Base-by-base conservation (phyloP, 2,113 vertebrate species). In the Nothobranchius kuhntae region DNA sequence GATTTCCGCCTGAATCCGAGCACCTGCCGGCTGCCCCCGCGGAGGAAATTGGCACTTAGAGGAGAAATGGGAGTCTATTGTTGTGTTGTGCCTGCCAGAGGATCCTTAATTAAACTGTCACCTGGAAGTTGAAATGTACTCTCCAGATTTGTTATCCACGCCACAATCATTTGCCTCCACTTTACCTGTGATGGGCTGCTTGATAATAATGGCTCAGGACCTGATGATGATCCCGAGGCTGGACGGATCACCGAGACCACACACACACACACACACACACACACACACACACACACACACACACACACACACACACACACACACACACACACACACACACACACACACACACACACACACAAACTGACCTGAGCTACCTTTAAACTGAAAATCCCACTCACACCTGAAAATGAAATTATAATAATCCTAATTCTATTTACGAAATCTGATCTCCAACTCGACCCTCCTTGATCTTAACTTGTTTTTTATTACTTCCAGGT, bases 81-180 rank as follows among this genome's bases (percentile, higher is more conserved):
- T 92, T 86, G 87, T 90, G 82, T 82, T 71, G 87, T 85, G 83
- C 68, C 85, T 88, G 87, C 89, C 85, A 89, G 82, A 83, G 81
- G 87, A 90, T 86, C 88, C 90, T 92, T 93, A 93, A 93, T 93
- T 93, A 93, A 93, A 91, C 86, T 92, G 91, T 93, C 91, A 91
- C 89, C 87, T 92, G 85, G 75, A 90, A 90, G 87, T 87, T 83
- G 87, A 92, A 91, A 92, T 83, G 86, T 88, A 88, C 90, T 89
- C 88, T 88, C 85, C 87, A 88, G 87, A 84, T 92, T 87, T 83
- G 82, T 87, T 92, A 90, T 88, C 86, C 79, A 76, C 87, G 81
- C 85, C 84, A 87, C 65, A 87, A 90, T 88, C 89, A 91, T 91
- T 91, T 89, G 85, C 82, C 78, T 89, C 88, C 72, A 77, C 86